Conservation (phyloP, 2,797 vertebrate genomes). For the Malurus leucopterus region DNA sequence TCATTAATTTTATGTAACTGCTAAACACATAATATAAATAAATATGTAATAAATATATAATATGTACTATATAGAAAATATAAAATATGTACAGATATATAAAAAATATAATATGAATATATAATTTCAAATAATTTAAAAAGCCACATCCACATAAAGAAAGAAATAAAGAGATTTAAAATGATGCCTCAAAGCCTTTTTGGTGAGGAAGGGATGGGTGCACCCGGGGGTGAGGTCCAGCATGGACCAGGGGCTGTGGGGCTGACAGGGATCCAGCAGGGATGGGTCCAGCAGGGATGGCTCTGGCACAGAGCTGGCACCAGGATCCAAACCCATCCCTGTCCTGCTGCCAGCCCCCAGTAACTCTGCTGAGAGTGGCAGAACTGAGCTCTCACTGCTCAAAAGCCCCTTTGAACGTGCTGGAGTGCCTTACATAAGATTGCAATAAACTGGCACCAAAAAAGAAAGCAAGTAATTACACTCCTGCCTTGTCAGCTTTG, state of each 20-base stretch:
- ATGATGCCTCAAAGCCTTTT: neutral
- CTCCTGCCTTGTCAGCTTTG: constrained; percentile 25
- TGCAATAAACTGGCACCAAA: neutral
- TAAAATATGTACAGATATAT: neutral
- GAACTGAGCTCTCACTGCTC: neutral
- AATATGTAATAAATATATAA: neutral
- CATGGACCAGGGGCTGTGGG: rapidly evolving
- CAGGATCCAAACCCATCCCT: neutral
- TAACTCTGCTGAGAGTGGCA: neutral
- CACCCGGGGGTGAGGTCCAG: rapidly evolving
- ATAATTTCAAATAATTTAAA: rapidly evolving
- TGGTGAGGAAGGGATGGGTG: neutral
- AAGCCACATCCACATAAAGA: neutral
- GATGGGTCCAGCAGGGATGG: neutral
- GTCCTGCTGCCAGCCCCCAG: neutral
- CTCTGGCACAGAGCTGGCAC: neutral
- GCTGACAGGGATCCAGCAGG: neutral
- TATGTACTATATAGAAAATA: neutral
- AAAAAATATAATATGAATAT: neutral
- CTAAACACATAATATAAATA: neutral
- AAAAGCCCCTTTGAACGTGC: neutral
- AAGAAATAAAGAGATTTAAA: neutral
- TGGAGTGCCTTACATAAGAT: neutral
- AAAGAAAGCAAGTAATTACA: constrained; percentile 37
- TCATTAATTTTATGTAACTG: neutral